phyloP scores from a whole-genome alignment of 2,888 invertebrate genomes.

The Caenorhabditis doughertyi region DNA sequence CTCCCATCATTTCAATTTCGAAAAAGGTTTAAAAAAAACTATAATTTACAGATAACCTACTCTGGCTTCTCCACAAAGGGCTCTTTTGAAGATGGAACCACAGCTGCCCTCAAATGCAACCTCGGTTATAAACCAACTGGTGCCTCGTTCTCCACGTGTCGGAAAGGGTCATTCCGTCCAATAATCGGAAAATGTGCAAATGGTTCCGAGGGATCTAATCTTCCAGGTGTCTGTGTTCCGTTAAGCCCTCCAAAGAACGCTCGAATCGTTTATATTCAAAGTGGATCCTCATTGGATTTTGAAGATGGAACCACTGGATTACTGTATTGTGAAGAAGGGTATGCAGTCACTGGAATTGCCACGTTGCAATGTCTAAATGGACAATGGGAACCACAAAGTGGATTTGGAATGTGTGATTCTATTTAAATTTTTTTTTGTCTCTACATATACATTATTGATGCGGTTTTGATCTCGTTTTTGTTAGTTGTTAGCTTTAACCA shows the following conservation, averaged over 20 bases:
- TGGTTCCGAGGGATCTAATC: constrained; percentile 13
- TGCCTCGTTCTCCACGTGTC: constrained; percentile 67
- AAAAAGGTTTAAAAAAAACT: background rate
- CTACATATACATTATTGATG: background rate
- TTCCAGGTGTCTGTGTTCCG: constrained; percentile 63
- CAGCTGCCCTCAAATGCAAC: constrained; percentile 72
- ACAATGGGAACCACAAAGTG: constrained; percentile 64
- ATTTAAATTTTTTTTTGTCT: constrained; percentile 43
- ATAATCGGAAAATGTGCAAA: constrained; percentile 66
- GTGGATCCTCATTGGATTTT: constrained; percentile 60
- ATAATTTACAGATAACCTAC: constrained; percentile 62
- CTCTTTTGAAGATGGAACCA: constrained; percentile 66
- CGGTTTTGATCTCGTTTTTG: constrained; percentile 52
- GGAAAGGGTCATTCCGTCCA: constrained; percentile 69
- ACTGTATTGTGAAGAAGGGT: constrained; percentile 68
- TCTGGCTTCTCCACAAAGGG: constrained; percentile 48
- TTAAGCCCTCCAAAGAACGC: constrained; percentile 65
- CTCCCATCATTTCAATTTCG: background rate
- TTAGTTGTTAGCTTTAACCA: constrained; percentile 25
- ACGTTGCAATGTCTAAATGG: constrained; percentile 61
- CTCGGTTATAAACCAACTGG: constrained; percentile 68
- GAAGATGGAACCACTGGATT: constrained; percentile 72
- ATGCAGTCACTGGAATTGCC: constrained; percentile 68
- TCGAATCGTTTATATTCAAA: constrained; percentile 68
- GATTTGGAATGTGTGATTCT: constrained; percentile 68